phyloP scores from a whole-genome alignment of 2,113 vertebrate genomes.

The Tachuris rubrigastra region DNA sequence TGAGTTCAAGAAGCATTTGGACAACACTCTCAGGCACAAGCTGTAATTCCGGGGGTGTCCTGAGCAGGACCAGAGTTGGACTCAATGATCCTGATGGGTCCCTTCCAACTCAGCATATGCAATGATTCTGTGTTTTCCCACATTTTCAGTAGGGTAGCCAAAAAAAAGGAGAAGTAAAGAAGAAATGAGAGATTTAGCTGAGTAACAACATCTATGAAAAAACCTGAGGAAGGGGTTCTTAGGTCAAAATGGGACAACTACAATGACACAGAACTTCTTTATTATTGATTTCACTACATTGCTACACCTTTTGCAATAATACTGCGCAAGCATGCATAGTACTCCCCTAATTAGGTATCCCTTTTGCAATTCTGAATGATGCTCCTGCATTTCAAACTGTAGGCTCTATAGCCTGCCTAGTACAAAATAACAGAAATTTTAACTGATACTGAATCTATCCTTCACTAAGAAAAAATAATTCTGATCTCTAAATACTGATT shows the following conservation, averaged over 20 bases:
- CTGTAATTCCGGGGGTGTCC: background rate
- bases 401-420: background rate
- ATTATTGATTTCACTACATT: background rate
- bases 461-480: background rate
- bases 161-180: background rate
- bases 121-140: background rate
- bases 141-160: background rate
- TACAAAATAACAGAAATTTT: background rate
- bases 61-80: background rate
- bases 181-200: background rate
- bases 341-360: background rate
- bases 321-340: background rate
- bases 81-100: background rate
- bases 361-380: background rate
- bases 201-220: background rate
- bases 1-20: background rate
- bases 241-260: background rate
- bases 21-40: background rate
- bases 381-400: background rate
- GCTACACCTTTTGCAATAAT: background rate
- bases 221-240: background rate
- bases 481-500: background rate
- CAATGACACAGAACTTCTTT: background rate
- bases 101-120: background rate
- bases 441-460: background rate